phyloP scores from a whole-genome alignment of 2,113 vertebrate species.

The Mus pahari region DNA sequence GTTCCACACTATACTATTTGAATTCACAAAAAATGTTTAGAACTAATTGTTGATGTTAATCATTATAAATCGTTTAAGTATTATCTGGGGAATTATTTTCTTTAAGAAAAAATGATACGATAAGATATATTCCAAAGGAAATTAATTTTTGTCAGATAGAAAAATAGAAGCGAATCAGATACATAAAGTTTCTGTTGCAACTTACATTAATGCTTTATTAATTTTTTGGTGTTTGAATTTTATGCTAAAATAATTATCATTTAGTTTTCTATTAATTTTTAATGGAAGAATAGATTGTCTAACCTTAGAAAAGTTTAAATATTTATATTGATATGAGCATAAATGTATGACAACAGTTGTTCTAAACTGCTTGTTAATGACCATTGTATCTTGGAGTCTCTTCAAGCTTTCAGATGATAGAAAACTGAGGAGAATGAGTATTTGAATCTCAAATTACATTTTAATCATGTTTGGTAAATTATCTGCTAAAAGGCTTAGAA shows the following conservation, averaged over 20 bases:
- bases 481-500: background rate
- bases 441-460: background rate
- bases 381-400: background rate
- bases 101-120: background rate
- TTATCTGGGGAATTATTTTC: background rate
- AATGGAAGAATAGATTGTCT: background rate
- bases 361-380: background rate
- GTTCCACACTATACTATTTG: background rate
- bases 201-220: background rate
- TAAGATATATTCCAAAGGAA: background rate
- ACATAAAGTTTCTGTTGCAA: background rate
- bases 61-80: background rate
- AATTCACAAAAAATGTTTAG: background rate
- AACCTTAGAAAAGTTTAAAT: background rate
- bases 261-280: background rate
- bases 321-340: background rate
- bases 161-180: background rate
- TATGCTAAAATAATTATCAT: background rate
- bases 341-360: accelerated
- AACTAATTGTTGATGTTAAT: background rate
- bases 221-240: background rate
- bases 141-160: background rate
- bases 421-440: background rate
- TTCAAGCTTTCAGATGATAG: background rate
- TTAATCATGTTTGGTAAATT: background rate